A percentile compares a stretch with the other conserved stretches of the same genome.
Evolutionary conservation across 2,113 vertebrate genomes (phyloP).

Genomic region (Oreochromis spilurus): DNA sequence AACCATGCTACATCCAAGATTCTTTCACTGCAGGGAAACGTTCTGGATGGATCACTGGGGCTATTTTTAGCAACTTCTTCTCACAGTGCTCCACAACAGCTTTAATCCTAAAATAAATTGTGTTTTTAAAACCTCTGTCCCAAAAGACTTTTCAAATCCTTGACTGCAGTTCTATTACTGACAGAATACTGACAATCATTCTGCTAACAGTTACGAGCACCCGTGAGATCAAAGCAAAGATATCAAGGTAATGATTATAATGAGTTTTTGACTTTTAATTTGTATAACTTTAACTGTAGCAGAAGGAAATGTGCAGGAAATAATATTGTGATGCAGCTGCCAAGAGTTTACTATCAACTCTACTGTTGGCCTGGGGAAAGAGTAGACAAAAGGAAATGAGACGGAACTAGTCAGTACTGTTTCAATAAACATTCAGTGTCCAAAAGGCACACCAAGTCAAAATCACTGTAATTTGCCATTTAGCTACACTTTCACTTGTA

Average conservation of each 20-base stretch:
- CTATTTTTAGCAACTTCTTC: conserved; percentile 58
- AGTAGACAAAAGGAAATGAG: not conserved
- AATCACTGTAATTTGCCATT: not conserved
- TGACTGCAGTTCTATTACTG: not conserved
- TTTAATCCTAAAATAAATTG: conserved; percentile 16
- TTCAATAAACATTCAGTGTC: not conserved
- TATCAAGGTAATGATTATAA: not conserved
- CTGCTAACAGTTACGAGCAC: not conserved
- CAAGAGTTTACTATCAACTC: not conserved
- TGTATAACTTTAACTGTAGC: not conserved
- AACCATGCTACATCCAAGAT: conserved; percentile 2
- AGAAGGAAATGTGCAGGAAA: not conserved
- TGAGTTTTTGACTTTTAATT: not conserved
- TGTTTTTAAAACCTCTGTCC: not conserved
- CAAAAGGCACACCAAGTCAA: not conserved
- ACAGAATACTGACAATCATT: not conserved
- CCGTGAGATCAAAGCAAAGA: not conserved
- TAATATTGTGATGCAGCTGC: not conserved
- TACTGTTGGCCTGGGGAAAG: not conserved
- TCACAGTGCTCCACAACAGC: conserved; percentile 10
- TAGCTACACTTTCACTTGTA: not conserved
- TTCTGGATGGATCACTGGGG: conserved; percentile 30
- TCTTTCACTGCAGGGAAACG: conserved; percentile 23
- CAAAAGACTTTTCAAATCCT: not conserved
- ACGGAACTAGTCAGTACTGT: not conserved